Conservation (phyloP, 2,888 invertebrate genomes). For the Melanchra persicariae region DNA sequence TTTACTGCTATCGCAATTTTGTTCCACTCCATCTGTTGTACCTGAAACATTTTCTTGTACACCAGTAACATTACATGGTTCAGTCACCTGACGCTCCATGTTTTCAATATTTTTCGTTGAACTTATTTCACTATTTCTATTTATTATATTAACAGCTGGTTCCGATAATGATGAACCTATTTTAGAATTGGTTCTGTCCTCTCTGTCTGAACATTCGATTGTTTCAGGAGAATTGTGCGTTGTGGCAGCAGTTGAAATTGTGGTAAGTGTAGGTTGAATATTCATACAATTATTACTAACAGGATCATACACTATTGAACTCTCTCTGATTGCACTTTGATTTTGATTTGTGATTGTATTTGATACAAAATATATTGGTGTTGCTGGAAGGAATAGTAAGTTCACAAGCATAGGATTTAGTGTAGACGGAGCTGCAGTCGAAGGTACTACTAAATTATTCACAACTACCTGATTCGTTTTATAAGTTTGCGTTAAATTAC, state of each 20-base stretch:
- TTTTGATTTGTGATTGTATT: neutral
- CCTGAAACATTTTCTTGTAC: neutral
- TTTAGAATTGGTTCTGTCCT: neutral
- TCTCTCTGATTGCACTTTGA: slow-evolving; percentile 15
- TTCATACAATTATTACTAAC: neutral
- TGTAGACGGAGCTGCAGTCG: neutral
- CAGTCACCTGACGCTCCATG: neutral
- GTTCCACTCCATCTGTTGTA: neutral
- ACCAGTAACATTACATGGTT: neutral
- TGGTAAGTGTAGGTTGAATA: neutral
- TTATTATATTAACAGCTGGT: neutral
- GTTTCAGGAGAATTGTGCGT: neutral
- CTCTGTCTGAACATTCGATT: neutral
- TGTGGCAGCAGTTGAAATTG: neutral
- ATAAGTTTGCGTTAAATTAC: neutral
- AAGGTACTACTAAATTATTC: neutral
- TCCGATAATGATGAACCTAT: slow-evolving; percentile 11
- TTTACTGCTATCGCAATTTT: slow-evolving; percentile 16
- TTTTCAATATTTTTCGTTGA: neutral
- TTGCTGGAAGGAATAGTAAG: neutral
- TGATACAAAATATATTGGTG: neutral
- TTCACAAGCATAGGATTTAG: slow-evolving; percentile 2
- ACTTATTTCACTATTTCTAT: neutral
- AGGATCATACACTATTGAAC: neutral
- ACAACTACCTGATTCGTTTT: neutral